Evolutionary conservation across 2,113 vertebrate genomes (phyloP), one percentile per base, ranked within the genome.

Genomic region (Ceyx melanurus): DNA sequence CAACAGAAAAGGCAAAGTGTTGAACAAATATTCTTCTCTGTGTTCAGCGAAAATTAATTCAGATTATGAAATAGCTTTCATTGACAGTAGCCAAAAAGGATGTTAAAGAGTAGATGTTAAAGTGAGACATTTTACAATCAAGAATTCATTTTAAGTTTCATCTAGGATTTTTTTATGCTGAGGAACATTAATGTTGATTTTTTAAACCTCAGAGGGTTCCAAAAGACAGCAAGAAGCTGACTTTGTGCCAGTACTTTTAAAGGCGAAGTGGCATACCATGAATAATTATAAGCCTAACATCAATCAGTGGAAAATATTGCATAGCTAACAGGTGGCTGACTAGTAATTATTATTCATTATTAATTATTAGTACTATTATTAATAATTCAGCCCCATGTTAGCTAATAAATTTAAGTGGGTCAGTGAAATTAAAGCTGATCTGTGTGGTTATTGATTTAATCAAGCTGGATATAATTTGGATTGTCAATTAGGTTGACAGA

Each of bases 201-300:
- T 90, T 89, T 90, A n/a, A 73, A 73, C 81, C 22, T 72, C 45
- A 19, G 45, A 50, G 13, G 12, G 4, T 75, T 96, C 89, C 83
- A 87, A 78, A 90, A 90, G 77, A 43, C 70, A 84, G 29, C 19
- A 72, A 75, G 37, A 90, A 85, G 37, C 62, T 88, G 76, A 82
- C 28, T 71, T 91, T 33, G 22, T 89, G 81, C 86, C 62, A 79
- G 25, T 70, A 76, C 31, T 86, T 96, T 84, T 68, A 89, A 86
- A 86, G 73, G n/a, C 57, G 73, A 72, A 82, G 53, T 82, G 71
- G 62, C 54, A 73, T 66, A 62, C 62, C n/a, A 29, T 79, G 62
- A 94, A 82, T 92, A 88, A 95, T 91, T 86, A 66, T n/a, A 85
- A 90, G 42, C 50, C 62, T 90, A 37, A 76, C 71, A 93, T 90